Evolutionary conservation across 2,113 vertebrate species (phyloP).

Genomic region (Crocuta crocuta): DNA sequence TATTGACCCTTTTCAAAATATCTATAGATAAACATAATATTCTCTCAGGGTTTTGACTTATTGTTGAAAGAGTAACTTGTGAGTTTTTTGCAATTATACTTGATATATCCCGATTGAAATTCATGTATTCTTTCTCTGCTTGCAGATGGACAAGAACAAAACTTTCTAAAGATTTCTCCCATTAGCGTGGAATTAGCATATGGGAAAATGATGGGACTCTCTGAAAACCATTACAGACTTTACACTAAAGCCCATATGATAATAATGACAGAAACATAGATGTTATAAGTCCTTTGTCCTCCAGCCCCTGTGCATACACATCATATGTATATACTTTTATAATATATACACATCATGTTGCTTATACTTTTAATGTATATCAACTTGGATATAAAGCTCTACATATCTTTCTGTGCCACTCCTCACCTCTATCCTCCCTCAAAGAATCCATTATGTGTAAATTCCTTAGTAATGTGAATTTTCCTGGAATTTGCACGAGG

Average conservation of each 20-base stretch:
- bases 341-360: too few species aligned
- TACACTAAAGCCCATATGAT: neutral
- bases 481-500: neutral
- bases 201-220: neutral
- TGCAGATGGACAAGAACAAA: neutral
- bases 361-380: neutral
- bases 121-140: neutral
- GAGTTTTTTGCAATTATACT: neutral
- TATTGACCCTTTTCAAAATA: conserved; percentile 35
- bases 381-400: neutral
- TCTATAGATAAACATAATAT: neutral
- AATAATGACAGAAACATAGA: neutral
- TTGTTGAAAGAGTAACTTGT: neutral
- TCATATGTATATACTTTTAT: neutral
- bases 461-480: neutral
- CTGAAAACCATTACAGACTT: neutral
- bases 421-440: neutral
- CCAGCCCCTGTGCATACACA: neutral
- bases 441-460: neutral
- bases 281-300: neutral
- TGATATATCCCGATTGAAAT: neutral
- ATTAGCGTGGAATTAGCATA: neutral
- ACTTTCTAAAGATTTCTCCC: neutral
- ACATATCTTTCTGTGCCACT: neutral
- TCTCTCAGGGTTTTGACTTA: neutral